phyloP scores from a whole-genome alignment of 2,888 invertebrate species.

The Tenthredo livida region DNA sequence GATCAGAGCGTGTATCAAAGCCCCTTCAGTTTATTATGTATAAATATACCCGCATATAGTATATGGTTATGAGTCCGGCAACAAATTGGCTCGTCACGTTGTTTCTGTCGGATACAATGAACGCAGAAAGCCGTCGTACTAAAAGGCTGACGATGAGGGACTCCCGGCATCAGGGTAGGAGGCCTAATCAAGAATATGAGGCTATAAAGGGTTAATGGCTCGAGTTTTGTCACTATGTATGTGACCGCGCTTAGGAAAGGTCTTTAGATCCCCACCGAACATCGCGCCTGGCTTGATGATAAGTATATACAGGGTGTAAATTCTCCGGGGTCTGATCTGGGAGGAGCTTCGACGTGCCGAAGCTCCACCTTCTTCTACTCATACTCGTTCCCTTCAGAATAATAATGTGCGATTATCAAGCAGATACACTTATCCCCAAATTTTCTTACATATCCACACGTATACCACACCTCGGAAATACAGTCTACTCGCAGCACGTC shows the following conservation, averaged over 20 bases:
- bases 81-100: conserved; percentile 14
- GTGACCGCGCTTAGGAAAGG: conserved; percentile 9
- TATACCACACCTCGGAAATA: too few relatives aligned
- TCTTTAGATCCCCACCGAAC: neutral
- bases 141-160: conserved; percentile 7
- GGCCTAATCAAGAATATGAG: neutral
- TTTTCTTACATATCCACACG: too few relatives aligned
- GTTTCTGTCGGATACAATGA: neutral
- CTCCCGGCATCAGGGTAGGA: conserved; percentile 18
- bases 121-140: conserved; percentile 1
- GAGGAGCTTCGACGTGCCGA: too few relatives aligned
- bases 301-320: neutral
- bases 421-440: too few relatives aligned
- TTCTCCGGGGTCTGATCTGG: too few relatives aligned
- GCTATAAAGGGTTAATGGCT: conserved; percentile 38
- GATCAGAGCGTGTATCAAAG: too few relatives aligned
- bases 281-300: neutral
- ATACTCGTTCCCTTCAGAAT: too few relatives aligned
- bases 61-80: neutral
- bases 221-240: neutral
- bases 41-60: neutral
- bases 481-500: too few relatives aligned
- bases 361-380: too few relatives aligned
- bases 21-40: neutral
- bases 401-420: too few relatives aligned